Evolutionary conservation across 2,888 invertebrate species (phyloP), one percentile per base, ranked within the genome.

Genomic region (Tenthredo distinguenda): DNA sequence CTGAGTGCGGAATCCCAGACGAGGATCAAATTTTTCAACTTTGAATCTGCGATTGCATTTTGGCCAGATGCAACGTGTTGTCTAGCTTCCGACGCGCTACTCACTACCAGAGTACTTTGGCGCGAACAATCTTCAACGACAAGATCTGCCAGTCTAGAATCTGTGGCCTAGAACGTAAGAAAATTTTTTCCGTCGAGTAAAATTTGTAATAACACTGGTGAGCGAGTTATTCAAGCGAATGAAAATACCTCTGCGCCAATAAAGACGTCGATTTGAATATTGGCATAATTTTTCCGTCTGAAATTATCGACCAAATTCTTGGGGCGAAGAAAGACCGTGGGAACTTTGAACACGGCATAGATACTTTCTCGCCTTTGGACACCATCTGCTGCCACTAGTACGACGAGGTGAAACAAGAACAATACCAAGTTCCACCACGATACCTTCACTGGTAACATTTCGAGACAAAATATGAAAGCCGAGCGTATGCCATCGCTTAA

Each of bases 1-100:
- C 85, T 65, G 37, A 55, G 26, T 31, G 82, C 84, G 47, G 83
- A 40, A 5, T 74, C 62, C 84, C 85, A 87, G 47, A 87, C 77
- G 6, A 83, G 31, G 43, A 83, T 83, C 47, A 83, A 68, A 65
- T 68, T 83, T 40, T 43, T 21, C 3, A 83, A 2, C 31, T 83
- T 83, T 6, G 68, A 31, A 68, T 12, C 26, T 10, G 10, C 47
- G 40, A 26, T 58, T 40, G 40, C 21, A n/a, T 50, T 37, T 31
- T 1, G 31, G n/a, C 37, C 34, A 7, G 10, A 18, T 26, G 2
- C 40, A 34, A 26, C 6, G 6, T 47, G 74, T 0, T 26, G 10
- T 74, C 31, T 18, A 18, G 15, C n/a, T 18, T 50, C 7, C 26
- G 31, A 77, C 7, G 18, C 34, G 76, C 62, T n/a, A 12, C n/a